Base-by-base conservation (phyloP, 2,888 invertebrate species). In the Linnaemya vulpina region DNA sequence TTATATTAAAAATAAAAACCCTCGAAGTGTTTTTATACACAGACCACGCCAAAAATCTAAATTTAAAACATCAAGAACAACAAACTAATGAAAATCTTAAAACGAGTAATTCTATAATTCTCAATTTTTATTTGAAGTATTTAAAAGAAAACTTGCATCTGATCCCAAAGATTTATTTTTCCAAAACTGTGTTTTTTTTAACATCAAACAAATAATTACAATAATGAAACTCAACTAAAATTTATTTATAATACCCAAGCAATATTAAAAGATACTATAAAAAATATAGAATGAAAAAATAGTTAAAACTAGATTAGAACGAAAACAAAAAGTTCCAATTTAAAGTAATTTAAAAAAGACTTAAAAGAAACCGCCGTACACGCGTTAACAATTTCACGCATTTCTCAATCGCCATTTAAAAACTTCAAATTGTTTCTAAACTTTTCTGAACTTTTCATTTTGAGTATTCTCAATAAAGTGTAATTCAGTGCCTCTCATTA, bases 81-180 rank as follows among this genome's bases (percentile, higher is more conserved):
- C 38, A 68, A 76, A 85, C 63, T 78, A 71, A 82, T 74, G 53
- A 70, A 73, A 78, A 75, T 79, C 79, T 74, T 60, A 53, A 76
- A 76, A 76, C 53, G 35, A 78, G 30, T 67, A 74, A 70, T 70
- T 74, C 77, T 78, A 60, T 73, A 85, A 75, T 82, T 82, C 71
- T 79, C 75, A 82, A 75, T 67, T 85, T 71, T 78, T 71, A 74
- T 67, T 85, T 82, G 70, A 82, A 85, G 82, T 82, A 82, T 85
- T 85, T 76, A 75, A 82, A 70, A 79, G 30, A 67, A 70, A 85
- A 85, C 65, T 79, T 79, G 78, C 78, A 85, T 85, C 82, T 85
- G 82, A 85, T 85, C 85, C 85, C 85, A 85, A 85, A 85, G 85
- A 85, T 85, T 85, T 85, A 79, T 84, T 82, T 85, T 79, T 79